These are phyloP conservation scores for Lycaena phlaeas DNA, from an alignment of 2,888 invertebrate genomes.

Conservation along the genomic window DNA sequence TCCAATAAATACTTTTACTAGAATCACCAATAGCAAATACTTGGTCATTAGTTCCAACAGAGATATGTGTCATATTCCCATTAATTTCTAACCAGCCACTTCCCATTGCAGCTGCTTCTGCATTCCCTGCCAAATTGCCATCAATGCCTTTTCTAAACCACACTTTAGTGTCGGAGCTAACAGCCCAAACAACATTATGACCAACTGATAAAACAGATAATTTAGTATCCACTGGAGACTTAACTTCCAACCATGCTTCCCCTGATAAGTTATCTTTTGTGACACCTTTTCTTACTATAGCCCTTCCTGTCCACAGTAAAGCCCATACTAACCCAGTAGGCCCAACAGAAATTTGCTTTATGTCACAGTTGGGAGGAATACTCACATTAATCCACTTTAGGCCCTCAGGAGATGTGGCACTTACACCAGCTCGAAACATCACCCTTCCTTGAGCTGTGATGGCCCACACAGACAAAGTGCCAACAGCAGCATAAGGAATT, in stretches of 20 bases:
- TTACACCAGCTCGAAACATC: constrained; percentile 89
- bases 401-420: constrained; percentile 88
- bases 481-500: constrained; percentile 83
- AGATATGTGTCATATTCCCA: constrained; percentile 85
- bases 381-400: constrained; percentile 86
- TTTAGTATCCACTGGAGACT: constrained; percentile 79
- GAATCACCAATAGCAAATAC: constrained; percentile 89
- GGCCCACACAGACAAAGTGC: constrained; percentile 90
- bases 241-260: constrained; percentile 85
- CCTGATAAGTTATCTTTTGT: constrained; percentile 82
- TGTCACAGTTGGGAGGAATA: constrained; percentile 84
- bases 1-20: constrained; percentile 86
- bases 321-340: constrained; percentile 92
- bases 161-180: constrained; percentile 86
- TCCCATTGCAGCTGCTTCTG: constrained; percentile 84
- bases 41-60: constrained; percentile 92
- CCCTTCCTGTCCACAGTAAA: constrained; percentile 86
- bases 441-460: constrained; percentile 93
- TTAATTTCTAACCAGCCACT: constrained; percentile 93
- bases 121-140: constrained; percentile 79
- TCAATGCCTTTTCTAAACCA: constrained; percentile 88
- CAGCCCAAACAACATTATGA: constrained; percentile 82
- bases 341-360: constrained; percentile 89
- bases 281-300: constrained; percentile 87
- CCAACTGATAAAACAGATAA: constrained; percentile 88